These are phyloP conservation scores for Xestia sexstrigata DNA, from an alignment of 2,888 invertebrate genomes.

Conservation along the genomic window DNA sequence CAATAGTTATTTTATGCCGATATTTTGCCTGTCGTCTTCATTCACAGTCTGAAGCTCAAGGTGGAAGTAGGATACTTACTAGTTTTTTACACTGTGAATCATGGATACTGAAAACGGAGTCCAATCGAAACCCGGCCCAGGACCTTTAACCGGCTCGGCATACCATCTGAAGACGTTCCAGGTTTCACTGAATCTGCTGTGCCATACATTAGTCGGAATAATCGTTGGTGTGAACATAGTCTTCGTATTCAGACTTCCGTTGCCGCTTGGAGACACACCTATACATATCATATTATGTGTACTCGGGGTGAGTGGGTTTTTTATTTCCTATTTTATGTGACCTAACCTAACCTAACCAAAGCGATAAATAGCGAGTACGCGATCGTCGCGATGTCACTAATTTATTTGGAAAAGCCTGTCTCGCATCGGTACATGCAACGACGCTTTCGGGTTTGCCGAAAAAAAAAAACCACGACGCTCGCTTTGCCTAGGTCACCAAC, in stretches of 20 bases:
- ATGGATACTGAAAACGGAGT: conserved; percentile 51
- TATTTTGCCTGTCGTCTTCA: conserved; percentile 29
- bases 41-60: conserved; percentile 36
- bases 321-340: not conserved
- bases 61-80: conserved; percentile 13
- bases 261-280: conserved; percentile 73
- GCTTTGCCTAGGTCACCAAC: not conserved
- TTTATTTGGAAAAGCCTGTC: not conserved
- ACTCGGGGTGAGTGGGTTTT: conserved; percentile 80
- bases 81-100: conserved; percentile 31
- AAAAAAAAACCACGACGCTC: not conserved
- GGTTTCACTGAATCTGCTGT: conserved; percentile 75
- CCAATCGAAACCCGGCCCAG: not conserved
- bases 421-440: not conserved
- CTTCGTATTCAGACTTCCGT: conserved; percentile 74
- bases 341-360: not conserved
- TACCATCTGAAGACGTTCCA: conserved; percentile 74
- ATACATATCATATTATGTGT: conserved; percentile 82
- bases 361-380: not conserved
- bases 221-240: conserved; percentile 74
- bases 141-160: conserved; percentile 1
- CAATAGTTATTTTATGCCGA: conserved; percentile 37
- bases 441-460: not conserved
- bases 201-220: conserved; percentile 80
- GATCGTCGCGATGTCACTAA: not conserved